Conservation (phyloP, 1,140 invertebrate species). For the Yoshiicerus persimilis region DNA sequence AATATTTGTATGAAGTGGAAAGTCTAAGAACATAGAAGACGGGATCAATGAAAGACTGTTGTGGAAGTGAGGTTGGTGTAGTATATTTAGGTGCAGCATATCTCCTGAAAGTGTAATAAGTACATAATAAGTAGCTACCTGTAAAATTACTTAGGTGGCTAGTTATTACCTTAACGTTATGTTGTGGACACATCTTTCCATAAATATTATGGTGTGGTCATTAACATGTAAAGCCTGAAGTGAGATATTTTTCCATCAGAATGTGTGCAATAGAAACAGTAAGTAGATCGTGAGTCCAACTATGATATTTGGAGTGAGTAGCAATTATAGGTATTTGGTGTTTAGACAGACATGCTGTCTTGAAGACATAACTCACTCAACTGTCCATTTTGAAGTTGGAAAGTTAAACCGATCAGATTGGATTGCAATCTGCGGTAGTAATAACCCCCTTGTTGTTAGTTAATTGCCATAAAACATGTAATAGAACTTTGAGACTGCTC, state of each 20-base stretch:
- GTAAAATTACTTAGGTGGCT: too few species aligned
- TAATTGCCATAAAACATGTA: constrained; percentile 25
- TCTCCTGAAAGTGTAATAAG: too few species aligned
- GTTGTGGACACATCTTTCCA: not conserved
- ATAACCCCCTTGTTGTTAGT: constrained; percentile 21
- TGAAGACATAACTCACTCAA: constrained; percentile 17
- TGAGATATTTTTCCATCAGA: too few species aligned
- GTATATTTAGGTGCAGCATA: too few species aligned
- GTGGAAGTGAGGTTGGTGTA: too few species aligned
- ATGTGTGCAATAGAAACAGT: not conserved
- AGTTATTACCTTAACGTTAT: not conserved
- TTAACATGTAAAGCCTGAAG: not conserved
- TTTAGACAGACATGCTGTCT: not conserved
- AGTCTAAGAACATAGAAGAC: too few species aligned
- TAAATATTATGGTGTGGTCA: not conserved
- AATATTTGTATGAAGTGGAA: too few species aligned
- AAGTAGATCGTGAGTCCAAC: not conserved
- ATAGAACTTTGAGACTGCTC: not conserved
- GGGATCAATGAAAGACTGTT: too few species aligned
- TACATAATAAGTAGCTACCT: too few species aligned
- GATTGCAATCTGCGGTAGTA: constrained; percentile 16
- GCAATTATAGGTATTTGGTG: not conserved
- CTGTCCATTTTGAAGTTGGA: constrained; percentile 6
- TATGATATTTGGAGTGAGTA: not conserved
- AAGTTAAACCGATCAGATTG: constrained; percentile 6